Conservation (phyloP, 2,797 vertebrate species). For the Neostethus bicornis region DNA sequence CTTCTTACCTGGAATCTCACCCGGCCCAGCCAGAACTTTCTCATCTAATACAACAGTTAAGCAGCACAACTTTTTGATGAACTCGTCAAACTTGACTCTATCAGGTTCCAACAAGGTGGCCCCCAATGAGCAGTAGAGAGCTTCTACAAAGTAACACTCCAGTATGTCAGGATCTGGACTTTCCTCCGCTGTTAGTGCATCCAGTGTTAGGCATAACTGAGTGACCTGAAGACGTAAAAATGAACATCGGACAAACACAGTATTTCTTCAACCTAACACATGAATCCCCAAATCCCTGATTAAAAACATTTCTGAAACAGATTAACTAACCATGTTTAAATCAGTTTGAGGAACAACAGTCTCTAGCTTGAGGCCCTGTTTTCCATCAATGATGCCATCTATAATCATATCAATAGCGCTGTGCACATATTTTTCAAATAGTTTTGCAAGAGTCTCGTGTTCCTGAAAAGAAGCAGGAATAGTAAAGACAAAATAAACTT, state of each 20-base stretch:
- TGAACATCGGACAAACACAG: neutral
- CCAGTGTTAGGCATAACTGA: slow-evolving; percentile 89
- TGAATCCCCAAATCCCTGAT: no score
- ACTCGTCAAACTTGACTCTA: slow-evolving; percentile 87
- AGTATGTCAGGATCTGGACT: slow-evolving; percentile 77
- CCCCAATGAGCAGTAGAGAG: slow-evolving; percentile 92
- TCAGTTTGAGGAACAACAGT: slow-evolving; percentile 93
- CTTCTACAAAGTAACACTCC: slow-evolving; percentile 93
- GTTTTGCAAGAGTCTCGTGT: slow-evolving; percentile 72
- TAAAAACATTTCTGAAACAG: neutral
- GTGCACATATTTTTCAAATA: slow-evolving; percentile 94
- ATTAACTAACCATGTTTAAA: slow-evolving; percentile 90
- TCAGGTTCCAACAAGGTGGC: slow-evolving; percentile 83
- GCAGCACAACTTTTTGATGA: slow-evolving; percentile 84
- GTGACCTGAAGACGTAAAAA: slow-evolving; percentile 78
- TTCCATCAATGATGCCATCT: slow-evolving; percentile 88
- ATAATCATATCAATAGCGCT: slow-evolving; percentile 88
- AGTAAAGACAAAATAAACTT: slow-evolving; percentile 2
- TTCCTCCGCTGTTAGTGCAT: slow-evolving; percentile 81
- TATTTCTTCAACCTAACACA: no score
- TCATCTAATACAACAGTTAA: slow-evolving; percentile 76
- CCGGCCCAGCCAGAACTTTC: slow-evolving; percentile 80
- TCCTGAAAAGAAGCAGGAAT: slow-evolving; percentile 66
- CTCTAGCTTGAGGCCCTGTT: slow-evolving; percentile 86
- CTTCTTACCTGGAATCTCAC: slow-evolving; percentile 88